Evolutionary conservation across 2,113 vertebrate species (phyloP).

Genomic region (Lophura nycthemera): DNA sequence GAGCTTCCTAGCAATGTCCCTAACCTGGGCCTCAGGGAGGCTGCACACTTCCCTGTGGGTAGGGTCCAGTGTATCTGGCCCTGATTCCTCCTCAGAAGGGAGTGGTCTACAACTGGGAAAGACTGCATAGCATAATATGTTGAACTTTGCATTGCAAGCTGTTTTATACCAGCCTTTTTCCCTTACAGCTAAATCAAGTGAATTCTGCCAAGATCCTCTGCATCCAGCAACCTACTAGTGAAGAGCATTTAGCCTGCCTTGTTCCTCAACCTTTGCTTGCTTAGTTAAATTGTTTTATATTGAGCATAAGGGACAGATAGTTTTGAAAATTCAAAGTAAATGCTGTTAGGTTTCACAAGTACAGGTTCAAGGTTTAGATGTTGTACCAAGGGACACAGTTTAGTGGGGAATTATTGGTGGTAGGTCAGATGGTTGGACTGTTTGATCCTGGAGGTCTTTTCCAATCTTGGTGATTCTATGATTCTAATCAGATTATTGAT

Average conservation of each 20-base stretch:
- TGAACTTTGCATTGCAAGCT: background rate
- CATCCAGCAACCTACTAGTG: background rate
- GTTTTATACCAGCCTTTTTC: background rate
- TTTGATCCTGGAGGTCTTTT: too few species aligned
- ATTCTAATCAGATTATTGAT: slow-evolving; percentile 41
- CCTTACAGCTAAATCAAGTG: background rate
- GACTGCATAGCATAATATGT: background rate
- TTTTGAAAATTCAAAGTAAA: slow-evolving; percentile 15
- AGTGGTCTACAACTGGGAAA: too few species aligned
- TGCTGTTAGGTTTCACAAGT: slow-evolving; percentile 43
- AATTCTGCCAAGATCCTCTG: background rate
- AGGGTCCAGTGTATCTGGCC: too few species aligned
- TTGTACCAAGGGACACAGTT: too few species aligned
- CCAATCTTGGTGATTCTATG: too few species aligned
- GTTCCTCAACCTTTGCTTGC: background rate
- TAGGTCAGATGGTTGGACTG: too few species aligned
- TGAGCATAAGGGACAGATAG: background rate
- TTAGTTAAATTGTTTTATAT: background rate
- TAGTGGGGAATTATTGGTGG: too few species aligned
- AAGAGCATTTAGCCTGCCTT: background rate
- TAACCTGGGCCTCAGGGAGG: too few species aligned
- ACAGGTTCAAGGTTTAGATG: slow-evolving; percentile 11
- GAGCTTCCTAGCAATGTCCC: too few species aligned
- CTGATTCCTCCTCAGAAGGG: too few species aligned
- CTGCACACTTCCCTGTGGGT: too few species aligned